Conservation (phyloP, 2,113 vertebrate species). For the Bubalus kerabau region DNA sequence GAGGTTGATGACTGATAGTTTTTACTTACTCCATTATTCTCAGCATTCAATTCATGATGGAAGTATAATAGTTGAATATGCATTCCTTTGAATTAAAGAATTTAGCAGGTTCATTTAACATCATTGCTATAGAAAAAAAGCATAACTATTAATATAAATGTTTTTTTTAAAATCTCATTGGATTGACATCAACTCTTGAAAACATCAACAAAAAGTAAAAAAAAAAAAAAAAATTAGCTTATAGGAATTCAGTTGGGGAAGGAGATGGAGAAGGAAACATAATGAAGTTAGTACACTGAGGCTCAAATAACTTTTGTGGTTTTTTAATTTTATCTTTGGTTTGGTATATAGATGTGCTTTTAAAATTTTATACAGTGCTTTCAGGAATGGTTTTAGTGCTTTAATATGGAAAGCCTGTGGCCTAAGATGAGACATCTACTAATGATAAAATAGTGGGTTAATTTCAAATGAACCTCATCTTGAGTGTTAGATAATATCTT, state of each 20-base stretch:
- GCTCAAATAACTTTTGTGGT: not conserved
- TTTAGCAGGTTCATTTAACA: not conserved
- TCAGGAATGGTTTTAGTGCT: conserved; percentile 21
- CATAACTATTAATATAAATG: not conserved
- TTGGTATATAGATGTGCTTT: not conserved
- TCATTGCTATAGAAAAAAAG: not conserved
- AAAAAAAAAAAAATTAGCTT: not conserved
- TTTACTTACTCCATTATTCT: not conserved
- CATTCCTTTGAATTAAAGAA: conserved; percentile 17
- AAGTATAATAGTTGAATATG: not conserved
- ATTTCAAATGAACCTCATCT: conserved; percentile 17
- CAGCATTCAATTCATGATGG: not conserved
- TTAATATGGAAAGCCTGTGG: not conserved
- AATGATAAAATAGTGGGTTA: not conserved
- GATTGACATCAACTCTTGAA: not conserved
- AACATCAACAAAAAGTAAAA: not conserved
- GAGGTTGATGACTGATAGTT: not conserved
- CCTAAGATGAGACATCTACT: not conserved
- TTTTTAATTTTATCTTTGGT: conserved; percentile 12
- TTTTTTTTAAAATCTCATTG: not conserved
- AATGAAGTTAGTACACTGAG: not conserved
- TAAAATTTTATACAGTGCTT: conserved; percentile 14
- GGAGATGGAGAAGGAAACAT: not conserved
- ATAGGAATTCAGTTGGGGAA: not conserved
- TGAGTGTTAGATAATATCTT: not conserved